Evolutionary conservation across 2,888 invertebrate genomes (phyloP).

Genomic region (Erebia palarica): DNA sequence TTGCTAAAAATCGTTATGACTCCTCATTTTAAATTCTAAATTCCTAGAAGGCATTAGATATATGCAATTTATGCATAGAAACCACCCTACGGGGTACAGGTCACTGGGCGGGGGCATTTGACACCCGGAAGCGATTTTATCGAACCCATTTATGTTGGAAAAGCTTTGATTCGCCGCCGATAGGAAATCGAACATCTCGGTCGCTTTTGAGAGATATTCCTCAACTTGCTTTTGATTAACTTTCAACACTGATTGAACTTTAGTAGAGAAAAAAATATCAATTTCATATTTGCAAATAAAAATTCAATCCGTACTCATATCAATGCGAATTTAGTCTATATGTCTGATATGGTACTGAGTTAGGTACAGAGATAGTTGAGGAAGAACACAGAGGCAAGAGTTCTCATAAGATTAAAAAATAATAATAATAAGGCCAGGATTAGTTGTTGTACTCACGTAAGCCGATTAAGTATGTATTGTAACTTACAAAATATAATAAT

Average conservation of each 20-base stretch:
- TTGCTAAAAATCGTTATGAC: too few species aligned
- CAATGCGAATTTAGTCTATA: too few species aligned
- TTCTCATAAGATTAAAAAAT: too few species aligned
- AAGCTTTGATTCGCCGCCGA: slow-evolving; percentile 29
- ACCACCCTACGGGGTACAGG: slow-evolving; percentile 1
- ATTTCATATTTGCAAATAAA: too few species aligned
- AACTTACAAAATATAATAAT: too few species aligned
- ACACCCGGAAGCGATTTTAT: slow-evolving; percentile 37
- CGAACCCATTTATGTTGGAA: slow-evolving; percentile 35
- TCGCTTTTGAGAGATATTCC: slow-evolving; percentile 23
- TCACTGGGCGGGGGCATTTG: slow-evolving; percentile 31
- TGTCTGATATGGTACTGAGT: too few species aligned
- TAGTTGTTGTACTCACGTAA: too few species aligned
- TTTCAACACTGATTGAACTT: slow-evolving; percentile 15
- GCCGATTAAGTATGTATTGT: too few species aligned
- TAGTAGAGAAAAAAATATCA: not conserved
- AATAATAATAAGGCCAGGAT: too few species aligned
- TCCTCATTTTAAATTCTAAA: not conserved
- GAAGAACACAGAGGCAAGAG: too few species aligned
- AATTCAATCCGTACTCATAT: too few species aligned
- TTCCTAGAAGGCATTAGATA: slow-evolving; percentile 9
- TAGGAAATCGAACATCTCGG: slow-evolving; percentile 26
- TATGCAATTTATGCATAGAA: slow-evolving; percentile 36
- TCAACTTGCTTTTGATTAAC: slow-evolving; percentile 16
- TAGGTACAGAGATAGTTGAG: too few species aligned